These are phyloP conservation scores for Pangasius krempfi DNA, from an alignment of 2,797 vertebrate species.

Conservation along the genomic window DNA sequence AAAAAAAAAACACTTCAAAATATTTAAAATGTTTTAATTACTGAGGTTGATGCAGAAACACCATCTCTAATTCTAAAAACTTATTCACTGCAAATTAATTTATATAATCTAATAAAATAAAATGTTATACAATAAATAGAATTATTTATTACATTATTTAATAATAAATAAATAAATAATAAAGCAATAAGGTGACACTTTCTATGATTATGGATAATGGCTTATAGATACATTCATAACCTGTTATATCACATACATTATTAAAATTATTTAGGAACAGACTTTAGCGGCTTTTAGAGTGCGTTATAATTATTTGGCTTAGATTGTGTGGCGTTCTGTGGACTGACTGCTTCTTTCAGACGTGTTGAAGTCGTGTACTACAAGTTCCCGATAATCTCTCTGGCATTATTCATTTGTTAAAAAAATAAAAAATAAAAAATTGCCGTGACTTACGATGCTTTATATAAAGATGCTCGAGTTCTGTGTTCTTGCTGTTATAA, in stretches of 20 bases:
- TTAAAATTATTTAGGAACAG: not conserved
- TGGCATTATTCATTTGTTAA: too few species aligned
- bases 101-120: not conserved
- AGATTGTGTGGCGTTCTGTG: not conserved
- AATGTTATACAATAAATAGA: not conserved
- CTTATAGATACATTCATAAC: not conserved
- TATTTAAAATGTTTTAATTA: too few species aligned
- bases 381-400: too few species aligned
- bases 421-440: not conserved
- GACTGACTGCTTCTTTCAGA: too few species aligned
- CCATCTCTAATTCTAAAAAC: not conserved
- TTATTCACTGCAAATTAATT: not conserved
- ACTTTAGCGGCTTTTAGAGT: not conserved
- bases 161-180: not conserved
- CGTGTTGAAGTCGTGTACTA: too few species aligned
- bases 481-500: not conserved
- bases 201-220: not conserved
- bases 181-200: not conserved
- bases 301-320: not conserved
- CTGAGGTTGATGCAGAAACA: not conserved
- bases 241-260: not conserved
- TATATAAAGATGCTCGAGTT: not conserved
- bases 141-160: not conserved
- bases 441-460: not conserved
- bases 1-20: not conserved